These are phyloP conservation scores for Anoplopoma fimbria DNA, from an alignment of 2,113 vertebrate species.

Conservation along the genomic window DNA sequence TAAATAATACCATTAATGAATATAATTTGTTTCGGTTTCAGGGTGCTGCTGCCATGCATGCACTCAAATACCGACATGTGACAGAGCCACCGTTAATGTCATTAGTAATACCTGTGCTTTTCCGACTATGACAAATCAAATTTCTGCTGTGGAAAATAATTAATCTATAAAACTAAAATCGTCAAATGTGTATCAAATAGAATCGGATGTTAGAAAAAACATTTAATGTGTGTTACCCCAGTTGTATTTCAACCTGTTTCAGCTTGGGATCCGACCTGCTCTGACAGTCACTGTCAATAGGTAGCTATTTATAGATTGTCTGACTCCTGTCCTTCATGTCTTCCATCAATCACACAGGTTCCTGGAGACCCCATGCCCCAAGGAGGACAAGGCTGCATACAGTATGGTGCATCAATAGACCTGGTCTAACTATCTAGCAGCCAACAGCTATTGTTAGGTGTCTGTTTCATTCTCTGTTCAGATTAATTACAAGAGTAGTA, in stretches of 20 bases:
- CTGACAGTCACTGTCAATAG: neutral
- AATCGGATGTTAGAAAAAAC: neutral
- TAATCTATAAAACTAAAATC: neutral
- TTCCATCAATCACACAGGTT: neutral
- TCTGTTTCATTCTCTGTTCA: neutral
- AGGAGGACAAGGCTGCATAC: neutral
- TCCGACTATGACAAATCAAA: neutral
- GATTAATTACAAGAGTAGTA: neutral
- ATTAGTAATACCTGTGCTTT: neutral
- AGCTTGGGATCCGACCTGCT: neutral
- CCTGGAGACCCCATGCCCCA: neutral
- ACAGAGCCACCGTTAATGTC: neutral
- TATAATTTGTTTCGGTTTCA: neutral
- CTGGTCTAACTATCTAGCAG: neutral
- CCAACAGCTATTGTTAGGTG: neutral
- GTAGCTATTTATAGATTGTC: slow-evolving; percentile 3
- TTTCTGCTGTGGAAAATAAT: neutral
- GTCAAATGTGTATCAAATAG: neutral
- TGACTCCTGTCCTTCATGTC: neutral
- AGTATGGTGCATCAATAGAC: neutral
- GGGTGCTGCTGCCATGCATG: neutral
- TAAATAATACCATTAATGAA: neutral
- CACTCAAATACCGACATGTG: neutral
- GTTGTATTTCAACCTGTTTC: neutral
- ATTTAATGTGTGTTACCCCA: neutral